Evolutionary conservation across 2,888 invertebrate genomes (phyloP).

Genomic region (Ennomos fuscantarius): DNA sequence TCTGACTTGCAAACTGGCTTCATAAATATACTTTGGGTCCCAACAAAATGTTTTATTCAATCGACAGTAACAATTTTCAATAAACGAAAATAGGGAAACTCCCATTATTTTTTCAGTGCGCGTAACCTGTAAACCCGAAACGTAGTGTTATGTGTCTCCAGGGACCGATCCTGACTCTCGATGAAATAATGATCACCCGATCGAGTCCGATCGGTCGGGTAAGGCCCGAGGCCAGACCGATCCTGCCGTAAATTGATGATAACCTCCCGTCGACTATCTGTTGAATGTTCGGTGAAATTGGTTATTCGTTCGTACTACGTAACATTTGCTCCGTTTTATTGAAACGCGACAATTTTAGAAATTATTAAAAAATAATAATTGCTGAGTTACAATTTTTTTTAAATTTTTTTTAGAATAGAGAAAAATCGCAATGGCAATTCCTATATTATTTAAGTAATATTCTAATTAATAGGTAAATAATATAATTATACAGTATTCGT

Average conservation of each 20-base stretch:
- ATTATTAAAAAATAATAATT: no score
- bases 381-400: no score
- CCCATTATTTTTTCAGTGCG: slow-evolving; percentile 54
- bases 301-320: slow-evolving; percentile 37
- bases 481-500: no score
- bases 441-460: no score
- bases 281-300: slow-evolving; percentile 57
- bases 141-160: slow-evolving; percentile 64
- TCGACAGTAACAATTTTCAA: slow-evolving; percentile 51
- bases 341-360: slow-evolving; percentile 22
- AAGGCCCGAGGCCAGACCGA: slow-evolving; percentile 45
- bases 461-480: no score
- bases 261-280: slow-evolving; percentile 64
- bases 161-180: slow-evolving; percentile 60
- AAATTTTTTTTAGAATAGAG: no score
- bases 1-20: no score
- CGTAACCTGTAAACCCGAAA: slow-evolving; percentile 51
- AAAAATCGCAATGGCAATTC: no score
- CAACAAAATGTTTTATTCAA: slow-evolving; percentile 13
- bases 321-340: slow-evolving; percentile 29
- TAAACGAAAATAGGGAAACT: slow-evolving; percentile 50
- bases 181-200: slow-evolving; percentile 73
- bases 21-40: no score
- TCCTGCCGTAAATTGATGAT: slow-evolving; percentile 62
- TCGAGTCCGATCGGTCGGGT: slow-evolving; percentile 42